These are phyloP conservation scores for Coptotermes formosanus DNA, from an alignment of 1,140 invertebrate genomes.

Conservation along the genomic window DNA sequence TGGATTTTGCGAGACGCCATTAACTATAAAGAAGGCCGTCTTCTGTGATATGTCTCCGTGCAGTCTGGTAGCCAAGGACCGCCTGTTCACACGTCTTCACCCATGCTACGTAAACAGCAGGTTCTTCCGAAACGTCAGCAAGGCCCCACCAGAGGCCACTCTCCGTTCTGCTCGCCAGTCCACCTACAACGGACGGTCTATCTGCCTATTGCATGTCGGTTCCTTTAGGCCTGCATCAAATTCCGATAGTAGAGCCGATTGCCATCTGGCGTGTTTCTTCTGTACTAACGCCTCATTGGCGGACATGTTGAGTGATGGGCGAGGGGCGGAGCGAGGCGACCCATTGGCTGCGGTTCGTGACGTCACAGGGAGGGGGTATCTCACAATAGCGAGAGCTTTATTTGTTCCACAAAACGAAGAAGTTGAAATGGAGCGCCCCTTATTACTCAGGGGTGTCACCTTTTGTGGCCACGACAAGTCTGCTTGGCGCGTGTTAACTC, in stretches of 20 bases:
- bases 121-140: too few species aligned
- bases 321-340: neutral
- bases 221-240: neutral
- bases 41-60: too few species aligned
- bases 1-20: too few species aligned
- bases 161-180: too few species aligned
- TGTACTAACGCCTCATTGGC: neutral
- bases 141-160: too few species aligned
- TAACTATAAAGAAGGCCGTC: too few species aligned
- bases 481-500: neutral
- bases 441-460: neutral
- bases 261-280: neutral
- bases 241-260: neutral
- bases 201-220: neutral
- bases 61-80: too few species aligned
- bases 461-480: neutral
- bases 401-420: conserved; percentile 4
- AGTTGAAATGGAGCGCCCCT: conserved; percentile 4
- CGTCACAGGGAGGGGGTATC: neutral
- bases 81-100: too few species aligned
- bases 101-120: too few species aligned
- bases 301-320: conserved; percentile 13
- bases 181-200: too few species aligned
- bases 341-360: neutral
- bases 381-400: neutral